These are phyloP conservation scores for Athene cunicularia DNA, from an alignment of 2,113 vertebrate species.

Conservation along the genomic window DNA sequence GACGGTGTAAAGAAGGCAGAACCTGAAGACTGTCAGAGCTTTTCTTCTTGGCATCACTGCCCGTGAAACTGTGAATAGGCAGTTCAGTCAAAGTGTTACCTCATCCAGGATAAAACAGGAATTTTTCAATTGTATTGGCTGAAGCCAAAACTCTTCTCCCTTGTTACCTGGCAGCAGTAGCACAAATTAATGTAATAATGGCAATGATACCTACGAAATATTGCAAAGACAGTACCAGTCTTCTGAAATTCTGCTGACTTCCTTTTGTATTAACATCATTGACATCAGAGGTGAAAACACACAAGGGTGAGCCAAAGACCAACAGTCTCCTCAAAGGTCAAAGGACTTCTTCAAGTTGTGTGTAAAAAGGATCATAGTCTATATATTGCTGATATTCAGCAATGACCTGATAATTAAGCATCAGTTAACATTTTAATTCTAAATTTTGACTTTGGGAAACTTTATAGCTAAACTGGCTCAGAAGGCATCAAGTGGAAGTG, in stretches of 20 bases:
- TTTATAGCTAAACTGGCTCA: not conserved
- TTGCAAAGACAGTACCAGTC: not conserved
- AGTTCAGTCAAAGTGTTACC: constrained; percentile 35
- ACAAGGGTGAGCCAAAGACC: constrained; percentile 28
- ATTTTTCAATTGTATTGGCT: constrained; percentile 22
- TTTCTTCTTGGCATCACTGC: constrained; percentile 4
- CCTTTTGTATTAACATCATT: constrained; percentile 10
- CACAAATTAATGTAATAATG: constrained; percentile 16
- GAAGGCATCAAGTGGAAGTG: not conserved
- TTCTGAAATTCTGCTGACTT: constrained; percentile 17
- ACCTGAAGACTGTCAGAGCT: constrained; percentile 44
- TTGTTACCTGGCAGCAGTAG: constrained; percentile 1
- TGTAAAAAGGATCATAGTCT: constrained; percentile 44
- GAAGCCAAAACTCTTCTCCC: not conserved
- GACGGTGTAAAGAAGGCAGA: constrained; percentile 67
- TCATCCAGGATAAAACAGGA: constrained; percentile 1
- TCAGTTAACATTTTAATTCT: constrained; percentile 25
- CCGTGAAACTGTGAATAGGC: constrained; percentile 57
- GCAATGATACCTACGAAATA: not conserved
- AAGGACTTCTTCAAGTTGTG: constrained; percentile 53
- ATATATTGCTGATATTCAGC: not conserved
- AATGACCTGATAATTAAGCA: constrained; percentile 5
- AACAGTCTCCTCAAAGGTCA: constrained; percentile 51
- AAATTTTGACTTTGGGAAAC: constrained; percentile 20
- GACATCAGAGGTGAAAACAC: constrained; percentile 39